These are phyloP conservation scores for Sciurus carolinensis DNA, from an alignment of 2,797 vertebrate genomes.

Conservation along the genomic window DNA sequence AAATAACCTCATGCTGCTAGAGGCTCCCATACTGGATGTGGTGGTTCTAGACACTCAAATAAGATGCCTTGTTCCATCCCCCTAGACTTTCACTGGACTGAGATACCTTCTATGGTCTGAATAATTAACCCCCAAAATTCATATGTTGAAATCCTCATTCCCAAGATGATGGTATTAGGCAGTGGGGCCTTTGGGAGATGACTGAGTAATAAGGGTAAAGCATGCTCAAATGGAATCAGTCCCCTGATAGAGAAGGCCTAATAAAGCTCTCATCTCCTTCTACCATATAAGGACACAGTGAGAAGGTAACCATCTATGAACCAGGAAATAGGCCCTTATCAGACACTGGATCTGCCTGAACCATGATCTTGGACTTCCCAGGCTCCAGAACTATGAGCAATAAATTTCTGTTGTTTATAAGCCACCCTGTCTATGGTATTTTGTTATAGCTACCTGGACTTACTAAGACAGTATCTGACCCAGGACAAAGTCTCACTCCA, in stretches of 20 bases:
- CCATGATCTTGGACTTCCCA: background rate
- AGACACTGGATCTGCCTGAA: background rate
- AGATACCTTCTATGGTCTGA: background rate
- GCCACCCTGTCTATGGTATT: background rate
- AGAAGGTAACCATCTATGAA: background rate
- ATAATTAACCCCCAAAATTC: background rate
- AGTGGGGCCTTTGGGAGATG: background rate
- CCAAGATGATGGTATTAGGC: background rate
- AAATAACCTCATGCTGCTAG: background rate
- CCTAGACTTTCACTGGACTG: background rate
- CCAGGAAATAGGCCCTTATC: background rate
- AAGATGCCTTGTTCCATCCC: background rate
- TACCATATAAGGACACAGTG: background rate
- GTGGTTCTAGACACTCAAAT: background rate
- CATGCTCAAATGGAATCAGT: background rate
- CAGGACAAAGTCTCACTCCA: background rate
- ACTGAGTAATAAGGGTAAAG: too few species aligned
- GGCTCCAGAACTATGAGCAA: background rate
- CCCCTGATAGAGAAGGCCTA: background rate
- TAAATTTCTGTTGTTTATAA: conserved; percentile 9
- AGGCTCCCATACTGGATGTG: background rate
- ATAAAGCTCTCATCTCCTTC: background rate
- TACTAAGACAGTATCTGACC: background rate
- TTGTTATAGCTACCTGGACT: background rate
- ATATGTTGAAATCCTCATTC: background rate